Conservation (phyloP, 1,140 invertebrate species). For the Glomeris maerens region DNA sequence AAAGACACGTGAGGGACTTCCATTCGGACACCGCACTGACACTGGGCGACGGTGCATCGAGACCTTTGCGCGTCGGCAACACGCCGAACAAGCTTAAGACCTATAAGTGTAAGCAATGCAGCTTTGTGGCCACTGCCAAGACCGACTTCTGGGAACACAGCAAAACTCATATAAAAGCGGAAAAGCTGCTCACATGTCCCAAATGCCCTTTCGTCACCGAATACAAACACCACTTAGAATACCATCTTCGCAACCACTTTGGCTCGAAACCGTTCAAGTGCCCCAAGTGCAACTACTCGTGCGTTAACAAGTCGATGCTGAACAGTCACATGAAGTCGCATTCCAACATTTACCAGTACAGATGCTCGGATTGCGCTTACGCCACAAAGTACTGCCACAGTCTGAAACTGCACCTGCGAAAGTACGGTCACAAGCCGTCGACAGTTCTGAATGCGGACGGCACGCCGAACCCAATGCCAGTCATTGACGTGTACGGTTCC, state of each 20-base stretch:
- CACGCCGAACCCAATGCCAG: conserved; percentile 64
- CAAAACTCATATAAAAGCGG: conserved; percentile 77
- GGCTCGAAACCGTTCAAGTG: conserved; percentile 96
- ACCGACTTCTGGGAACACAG: conserved; percentile 85
- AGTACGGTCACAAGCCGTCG: conserved; percentile 73
- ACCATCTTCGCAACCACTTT: conserved; percentile 88
- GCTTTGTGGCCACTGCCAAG: conserved; percentile 68
- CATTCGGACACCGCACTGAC: neutral
- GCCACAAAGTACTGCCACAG: conserved; percentile 97
- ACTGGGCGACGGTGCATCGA: conserved; percentile 9
- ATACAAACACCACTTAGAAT: conserved; percentile 97
- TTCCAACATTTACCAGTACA: conserved; percentile 90
- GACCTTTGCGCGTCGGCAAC: conserved; percentile 22
- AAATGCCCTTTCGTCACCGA: conserved; percentile 95
- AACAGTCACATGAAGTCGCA: conserved; percentile 98
- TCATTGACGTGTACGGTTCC: conserved; percentile 82
- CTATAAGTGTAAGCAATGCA: conserved; percentile 86
- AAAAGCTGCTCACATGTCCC: conserved; percentile 79
- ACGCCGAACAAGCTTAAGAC: conserved; percentile 71
- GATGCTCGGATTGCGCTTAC: conserved; percentile 88
- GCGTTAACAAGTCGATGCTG: conserved; percentile 98
- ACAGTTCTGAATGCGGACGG: conserved; percentile 77
- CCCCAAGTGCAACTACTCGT: conserved; percentile 74
- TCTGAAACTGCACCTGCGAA: conserved; percentile 85
- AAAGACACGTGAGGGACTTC: conserved; percentile 34